Conservation (phyloP, 2,797 vertebrate genomes). For the Sebastes wilsoni region DNA sequence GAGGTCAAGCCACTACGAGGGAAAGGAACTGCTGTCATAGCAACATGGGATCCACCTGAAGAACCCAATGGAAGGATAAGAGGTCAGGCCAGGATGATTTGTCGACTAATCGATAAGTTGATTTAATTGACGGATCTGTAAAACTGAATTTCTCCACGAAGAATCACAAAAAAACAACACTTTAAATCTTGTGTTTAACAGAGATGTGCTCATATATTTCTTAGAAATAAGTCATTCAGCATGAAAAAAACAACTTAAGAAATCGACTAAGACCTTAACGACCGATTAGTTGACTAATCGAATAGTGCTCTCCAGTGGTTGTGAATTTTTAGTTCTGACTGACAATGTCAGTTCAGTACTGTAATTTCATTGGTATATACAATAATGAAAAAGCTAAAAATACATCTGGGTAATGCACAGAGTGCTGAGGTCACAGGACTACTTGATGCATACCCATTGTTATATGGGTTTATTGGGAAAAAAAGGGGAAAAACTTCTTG, state of each 20-base stretch:
- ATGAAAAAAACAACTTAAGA: too few species aligned
- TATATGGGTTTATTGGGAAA: neutral
- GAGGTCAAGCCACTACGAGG: constrained; percentile 91
- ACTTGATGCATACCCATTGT: neutral
- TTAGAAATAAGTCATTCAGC: too few species aligned
- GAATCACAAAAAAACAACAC: too few species aligned
- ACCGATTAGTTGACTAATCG: too few species aligned
- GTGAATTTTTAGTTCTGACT: neutral
- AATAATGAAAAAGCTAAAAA: neutral
- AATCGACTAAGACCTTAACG: too few species aligned
- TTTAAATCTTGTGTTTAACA: too few species aligned
- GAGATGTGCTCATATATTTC: too few species aligned
- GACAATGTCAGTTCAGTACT: neutral
- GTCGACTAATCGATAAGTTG: too few species aligned
- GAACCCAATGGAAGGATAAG: constrained; percentile 93
- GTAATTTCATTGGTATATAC: neutral
- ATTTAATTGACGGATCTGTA: too few species aligned
- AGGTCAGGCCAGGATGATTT: constrained; percentile 81
- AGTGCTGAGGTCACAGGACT: neutral
- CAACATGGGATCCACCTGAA: constrained; percentile 92
- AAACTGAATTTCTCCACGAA: too few species aligned
- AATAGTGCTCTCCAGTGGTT: too few species aligned
- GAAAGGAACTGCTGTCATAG: constrained; percentile 90
- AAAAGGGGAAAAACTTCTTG: neutral
- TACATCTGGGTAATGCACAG: neutral